Evolutionary conservation across 2,797 vertebrate genomes (phyloP).

Genomic region (Rhyacichthys aspro): DNA sequence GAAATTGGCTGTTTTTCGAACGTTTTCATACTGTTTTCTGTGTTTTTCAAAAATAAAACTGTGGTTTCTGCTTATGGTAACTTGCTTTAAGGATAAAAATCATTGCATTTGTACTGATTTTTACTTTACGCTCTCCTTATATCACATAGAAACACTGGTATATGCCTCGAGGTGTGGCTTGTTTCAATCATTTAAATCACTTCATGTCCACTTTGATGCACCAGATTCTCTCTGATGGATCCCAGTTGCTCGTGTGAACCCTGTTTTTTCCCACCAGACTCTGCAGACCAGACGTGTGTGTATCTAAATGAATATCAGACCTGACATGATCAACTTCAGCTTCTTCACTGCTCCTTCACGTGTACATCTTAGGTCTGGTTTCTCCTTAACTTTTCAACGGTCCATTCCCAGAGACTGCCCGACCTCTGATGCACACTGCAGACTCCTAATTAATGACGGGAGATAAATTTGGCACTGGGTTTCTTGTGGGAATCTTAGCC

Average conservation of each 20-base stretch:
- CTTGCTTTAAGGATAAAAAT: too few relatives aligned
- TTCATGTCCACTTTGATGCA: not conserved
- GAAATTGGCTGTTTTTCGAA: too few relatives aligned
- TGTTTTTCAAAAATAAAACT: too few relatives aligned
- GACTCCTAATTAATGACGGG: constrained; percentile 1
- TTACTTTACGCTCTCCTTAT: too few relatives aligned
- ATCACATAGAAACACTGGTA: not conserved
- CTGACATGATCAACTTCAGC: not conserved
- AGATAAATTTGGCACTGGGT: constrained; percentile 1
- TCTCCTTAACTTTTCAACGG: constrained; percentile 5
- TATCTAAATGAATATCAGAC: constrained; percentile 20
- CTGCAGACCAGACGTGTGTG: constrained; percentile 9
- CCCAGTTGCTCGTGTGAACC: constrained; percentile 14
- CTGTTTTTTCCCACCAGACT: constrained; percentile 9
- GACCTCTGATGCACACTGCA: not conserved
- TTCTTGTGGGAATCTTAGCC: constrained; percentile 1
- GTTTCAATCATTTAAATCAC: not conserved
- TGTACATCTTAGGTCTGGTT: too few relatives aligned
- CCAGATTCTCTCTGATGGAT: constrained; percentile 15
- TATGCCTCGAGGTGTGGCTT: not conserved
- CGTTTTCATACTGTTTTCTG: too few relatives aligned
- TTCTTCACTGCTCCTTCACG: not conserved
- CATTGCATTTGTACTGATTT: too few relatives aligned
- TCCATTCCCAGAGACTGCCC: not conserved
- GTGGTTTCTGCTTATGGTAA: too few relatives aligned